A percentile compares a stretch with the other conserved stretches of the same genome.
These are phyloP conservation scores for Ctenomys sociabilis DNA, from an alignment of 2,113 vertebrate species.

Conservation along the genomic window DNA sequence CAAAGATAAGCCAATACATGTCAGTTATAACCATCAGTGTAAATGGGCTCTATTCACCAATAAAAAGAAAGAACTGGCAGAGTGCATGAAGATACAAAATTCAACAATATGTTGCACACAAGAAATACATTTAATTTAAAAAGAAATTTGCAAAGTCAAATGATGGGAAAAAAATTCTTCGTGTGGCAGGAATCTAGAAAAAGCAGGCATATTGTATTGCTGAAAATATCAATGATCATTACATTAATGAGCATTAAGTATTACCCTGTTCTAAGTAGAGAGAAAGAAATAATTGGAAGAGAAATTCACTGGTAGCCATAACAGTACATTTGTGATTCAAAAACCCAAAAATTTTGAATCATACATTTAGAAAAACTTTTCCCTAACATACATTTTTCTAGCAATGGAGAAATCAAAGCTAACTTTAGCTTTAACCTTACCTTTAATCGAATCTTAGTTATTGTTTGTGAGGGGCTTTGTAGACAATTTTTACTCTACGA, in stretches of 20 bases:
- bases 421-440: background rate
- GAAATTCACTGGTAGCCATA: background rate
- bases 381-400: background rate
- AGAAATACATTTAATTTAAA: too few relatives aligned
- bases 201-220: too few relatives aligned
- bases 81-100: too few relatives aligned
- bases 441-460: background rate
- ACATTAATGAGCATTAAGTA: background rate
- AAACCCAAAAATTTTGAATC: too few relatives aligned
- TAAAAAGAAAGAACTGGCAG: too few relatives aligned
- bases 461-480: background rate
- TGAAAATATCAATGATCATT: background rate
- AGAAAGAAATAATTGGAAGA: background rate
- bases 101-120: too few relatives aligned
- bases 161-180: too few relatives aligned
- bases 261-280: background rate
- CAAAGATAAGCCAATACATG: too few relatives aligned
- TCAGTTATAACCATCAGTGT: too few relatives aligned
- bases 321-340: background rate
- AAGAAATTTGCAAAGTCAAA: too few relatives aligned
- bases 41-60: too few relatives aligned
- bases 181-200: too few relatives aligned
- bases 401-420: background rate
- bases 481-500: background rate
- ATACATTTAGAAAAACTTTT: background rate